phyloP scores from a whole-genome alignment of 2,888 invertebrate genomes.

The Trichopoda pennipes region DNA sequence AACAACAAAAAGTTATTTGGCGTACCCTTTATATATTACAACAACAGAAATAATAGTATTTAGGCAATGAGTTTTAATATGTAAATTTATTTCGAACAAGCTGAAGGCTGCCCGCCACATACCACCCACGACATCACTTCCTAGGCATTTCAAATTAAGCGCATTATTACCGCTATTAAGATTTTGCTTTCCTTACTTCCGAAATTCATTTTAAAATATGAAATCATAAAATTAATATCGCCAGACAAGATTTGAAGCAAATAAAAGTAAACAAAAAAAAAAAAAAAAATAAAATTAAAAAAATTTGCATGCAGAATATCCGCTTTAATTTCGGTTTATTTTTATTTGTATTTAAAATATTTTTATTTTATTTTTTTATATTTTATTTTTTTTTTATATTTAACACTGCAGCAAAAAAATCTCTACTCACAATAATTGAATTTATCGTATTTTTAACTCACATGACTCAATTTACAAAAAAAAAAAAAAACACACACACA shows the following conservation, averaged over 20 bases:
- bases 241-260: background rate
- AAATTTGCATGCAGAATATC: conserved; percentile 39
- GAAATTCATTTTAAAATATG: conserved; percentile 1
- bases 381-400: background rate
- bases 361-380: background rate
- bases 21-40: no score
- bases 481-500: conserved; percentile 2
- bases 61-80: no score
- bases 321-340: conserved; percentile 17
- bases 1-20: no score
- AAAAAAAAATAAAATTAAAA: background rate
- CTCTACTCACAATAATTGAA: conserved; percentile 39
- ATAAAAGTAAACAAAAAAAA: background rate
- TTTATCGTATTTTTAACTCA: conserved; percentile 57
- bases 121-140: no score
- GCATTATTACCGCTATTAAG: background rate
- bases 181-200: background rate
- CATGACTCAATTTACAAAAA: conserved; percentile 54
- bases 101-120: no score
- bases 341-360: background rate
- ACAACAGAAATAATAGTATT: no score
- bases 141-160: no score
- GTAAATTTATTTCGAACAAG: no score
- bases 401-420: conserved; percentile 34
- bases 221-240: background rate